Percentiles rank a stretch among this genome's conserved stretches.
These are phyloP conservation scores for Meloidogyne chitwoodi DNA, from an alignment of 1,140 invertebrate genomes.

Conservation along the genomic window DNA sequence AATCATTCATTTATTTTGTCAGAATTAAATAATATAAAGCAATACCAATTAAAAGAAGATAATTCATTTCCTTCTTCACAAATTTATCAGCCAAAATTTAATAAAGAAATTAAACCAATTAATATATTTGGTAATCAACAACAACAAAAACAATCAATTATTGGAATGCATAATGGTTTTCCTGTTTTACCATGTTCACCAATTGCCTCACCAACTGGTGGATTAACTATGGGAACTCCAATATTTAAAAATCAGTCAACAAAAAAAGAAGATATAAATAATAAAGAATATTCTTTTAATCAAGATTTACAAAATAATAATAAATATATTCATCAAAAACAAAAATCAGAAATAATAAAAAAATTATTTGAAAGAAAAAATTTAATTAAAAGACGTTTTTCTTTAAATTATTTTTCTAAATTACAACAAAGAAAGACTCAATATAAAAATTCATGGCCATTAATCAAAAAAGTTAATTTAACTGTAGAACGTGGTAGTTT, in stretches of 20 bases:
- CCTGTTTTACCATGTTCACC: neutral
- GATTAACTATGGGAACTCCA: slow-evolving; percentile 12
- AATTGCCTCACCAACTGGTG: neutral
- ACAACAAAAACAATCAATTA: neutral
- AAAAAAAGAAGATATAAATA: neutral
- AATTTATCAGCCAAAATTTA: neutral
- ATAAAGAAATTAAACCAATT: neutral
- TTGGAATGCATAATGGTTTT: neutral
- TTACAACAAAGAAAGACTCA: neutral
- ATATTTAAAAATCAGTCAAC: neutral
- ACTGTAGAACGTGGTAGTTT: slow-evolving; percentile 28
- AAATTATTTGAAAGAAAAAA: neutral
- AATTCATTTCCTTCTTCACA: neutral
- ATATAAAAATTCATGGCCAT: slow-evolving; percentile 17
- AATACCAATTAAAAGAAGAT: neutral
- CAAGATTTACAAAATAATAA: neutral
- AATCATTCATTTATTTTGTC: neutral
- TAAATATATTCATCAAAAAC: neutral
- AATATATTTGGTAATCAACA: neutral
- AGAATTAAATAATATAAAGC: neutral
- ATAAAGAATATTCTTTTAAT: neutral
- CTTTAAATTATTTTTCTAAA: neutral
- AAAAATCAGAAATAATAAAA: neutral
- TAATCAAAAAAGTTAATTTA: slow-evolving; percentile 9
- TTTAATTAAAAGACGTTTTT: neutral